These are phyloP conservation scores for Ephydatia muelleri DNA, from an alignment of 37 sponge, comb jelly and placozoan genomes.

Conservation along the genomic window DNA sequence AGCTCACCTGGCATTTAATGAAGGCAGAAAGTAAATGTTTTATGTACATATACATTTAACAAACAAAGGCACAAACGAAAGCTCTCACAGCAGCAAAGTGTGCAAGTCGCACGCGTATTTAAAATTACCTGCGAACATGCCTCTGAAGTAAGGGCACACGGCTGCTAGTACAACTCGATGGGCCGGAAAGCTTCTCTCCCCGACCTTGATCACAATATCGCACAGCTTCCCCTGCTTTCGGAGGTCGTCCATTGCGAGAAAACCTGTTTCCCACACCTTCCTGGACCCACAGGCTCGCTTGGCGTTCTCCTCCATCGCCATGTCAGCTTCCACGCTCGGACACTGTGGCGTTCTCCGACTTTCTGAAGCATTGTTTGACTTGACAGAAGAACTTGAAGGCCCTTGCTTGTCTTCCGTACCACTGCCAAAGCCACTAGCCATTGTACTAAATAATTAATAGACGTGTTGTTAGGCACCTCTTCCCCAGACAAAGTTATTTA, in stretches of 20 bases:
- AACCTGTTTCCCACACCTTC: not conserved
- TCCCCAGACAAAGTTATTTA: not conserved
- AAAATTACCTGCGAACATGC: constrained; percentile 90
- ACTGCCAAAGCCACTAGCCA: not conserved
- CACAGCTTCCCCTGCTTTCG: constrained; percentile 64
- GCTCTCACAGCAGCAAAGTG: constrained; percentile 7
- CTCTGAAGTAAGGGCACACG: constrained; percentile 84
- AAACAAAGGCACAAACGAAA: not conserved
- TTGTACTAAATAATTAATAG: too few relatives aligned
- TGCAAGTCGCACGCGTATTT: constrained; percentile 15
- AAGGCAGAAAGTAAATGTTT: constrained; percentile 33
- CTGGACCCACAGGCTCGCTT: not conserved
- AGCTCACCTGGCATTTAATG: constrained; percentile 20
- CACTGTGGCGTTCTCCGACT: not conserved
- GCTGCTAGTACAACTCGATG: constrained; percentile 87
- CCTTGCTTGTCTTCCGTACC: not conserved
- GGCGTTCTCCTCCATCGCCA: not conserved
- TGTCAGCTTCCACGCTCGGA: not conserved
- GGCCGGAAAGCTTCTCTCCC: constrained; percentile 41
- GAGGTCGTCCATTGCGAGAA: not conserved
- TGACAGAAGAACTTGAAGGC: not conserved
- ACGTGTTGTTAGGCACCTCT: not conserved
- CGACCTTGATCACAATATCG: constrained; percentile 82
- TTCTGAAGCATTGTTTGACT: not conserved
- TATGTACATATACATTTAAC: constrained; percentile 40